These are phyloP conservation scores for Dreissena rostriformis DNA, from an alignment of 1,140 invertebrate species.

Conservation along the genomic window DNA sequence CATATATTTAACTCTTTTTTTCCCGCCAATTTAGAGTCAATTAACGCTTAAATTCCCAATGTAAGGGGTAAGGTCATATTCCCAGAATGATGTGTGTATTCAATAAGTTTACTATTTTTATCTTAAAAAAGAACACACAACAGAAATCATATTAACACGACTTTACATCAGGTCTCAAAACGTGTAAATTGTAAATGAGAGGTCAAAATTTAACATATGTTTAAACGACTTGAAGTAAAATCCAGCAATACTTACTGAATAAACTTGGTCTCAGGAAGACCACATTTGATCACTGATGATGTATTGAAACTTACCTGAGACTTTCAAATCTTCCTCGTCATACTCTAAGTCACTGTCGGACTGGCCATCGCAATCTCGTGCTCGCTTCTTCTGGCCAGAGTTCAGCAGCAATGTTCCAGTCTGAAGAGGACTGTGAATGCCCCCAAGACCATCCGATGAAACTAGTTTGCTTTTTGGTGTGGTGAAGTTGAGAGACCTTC, in stretches of 20 bases:
- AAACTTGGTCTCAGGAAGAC: neutral
- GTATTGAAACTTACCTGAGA: neutral
- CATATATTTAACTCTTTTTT: no score
- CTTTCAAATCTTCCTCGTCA: neutral
- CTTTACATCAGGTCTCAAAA: no score
- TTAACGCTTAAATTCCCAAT: no score
- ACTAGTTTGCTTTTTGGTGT: neutral
- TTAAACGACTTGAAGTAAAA: no score
- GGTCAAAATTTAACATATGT: no score
- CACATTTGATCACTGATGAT: neutral
- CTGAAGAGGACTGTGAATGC: neutral
- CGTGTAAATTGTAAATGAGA: no score
- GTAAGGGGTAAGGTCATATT: no score
- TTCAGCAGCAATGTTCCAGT: neutral
- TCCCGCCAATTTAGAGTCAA: no score
- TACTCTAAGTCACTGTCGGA: constrained; percentile 1
- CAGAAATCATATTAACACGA: no score
- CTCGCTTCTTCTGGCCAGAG: neutral
- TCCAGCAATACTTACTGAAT: neutral
- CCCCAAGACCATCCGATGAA: neutral
- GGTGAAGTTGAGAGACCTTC: neutral
- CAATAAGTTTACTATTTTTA: no score
- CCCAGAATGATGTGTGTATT: no score
- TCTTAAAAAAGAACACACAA: no score
- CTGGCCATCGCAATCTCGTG: neutral